A percentile compares a stretch with the other conserved stretches of the same genome.
Evolutionary conservation across 2,797 vertebrate species (phyloP).

Genomic region (Agapornis canus): DNA sequence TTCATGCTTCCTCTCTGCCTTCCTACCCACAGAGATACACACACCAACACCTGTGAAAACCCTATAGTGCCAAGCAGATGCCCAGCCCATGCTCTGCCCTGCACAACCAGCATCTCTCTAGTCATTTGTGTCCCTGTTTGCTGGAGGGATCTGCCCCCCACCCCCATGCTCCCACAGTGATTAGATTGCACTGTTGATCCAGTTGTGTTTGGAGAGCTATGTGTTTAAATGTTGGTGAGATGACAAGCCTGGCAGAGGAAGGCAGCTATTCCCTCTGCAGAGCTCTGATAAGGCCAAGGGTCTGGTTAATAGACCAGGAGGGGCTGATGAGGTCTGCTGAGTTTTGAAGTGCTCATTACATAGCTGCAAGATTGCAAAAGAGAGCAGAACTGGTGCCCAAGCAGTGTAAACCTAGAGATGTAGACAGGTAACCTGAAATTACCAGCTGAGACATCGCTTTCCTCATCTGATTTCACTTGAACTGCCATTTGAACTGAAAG

Average conservation of each 20-base stretch:
- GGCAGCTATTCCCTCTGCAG: neutral
- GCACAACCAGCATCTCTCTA: neutral
- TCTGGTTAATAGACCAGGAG: neutral
- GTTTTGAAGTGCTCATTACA: neutral
- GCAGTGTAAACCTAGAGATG: neutral
- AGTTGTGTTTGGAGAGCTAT: conserved; percentile 40
- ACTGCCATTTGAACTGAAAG: neutral
- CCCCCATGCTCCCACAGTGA: neutral
- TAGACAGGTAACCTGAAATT: neutral
- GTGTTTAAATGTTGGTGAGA: neutral
- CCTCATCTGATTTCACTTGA: neutral
- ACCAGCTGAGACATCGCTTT: neutral
- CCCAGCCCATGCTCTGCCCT: neutral
- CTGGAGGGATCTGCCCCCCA: conserved; percentile 35
- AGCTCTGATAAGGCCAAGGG: neutral
- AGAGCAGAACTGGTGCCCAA: neutral
- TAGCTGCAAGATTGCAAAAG: neutral
- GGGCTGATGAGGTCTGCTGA: neutral
- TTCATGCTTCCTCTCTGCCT: neutral
- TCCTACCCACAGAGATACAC: neutral
- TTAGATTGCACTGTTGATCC: conserved; percentile 21
- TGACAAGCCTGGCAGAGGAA: neutral
- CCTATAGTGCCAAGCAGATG: accelerated
- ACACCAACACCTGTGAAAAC: neutral
- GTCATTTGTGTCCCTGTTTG: conserved; percentile 31